phyloP scores from a whole-genome alignment of 64 coral and sea anemone species.

The Stichodactyla helianthus region DNA sequence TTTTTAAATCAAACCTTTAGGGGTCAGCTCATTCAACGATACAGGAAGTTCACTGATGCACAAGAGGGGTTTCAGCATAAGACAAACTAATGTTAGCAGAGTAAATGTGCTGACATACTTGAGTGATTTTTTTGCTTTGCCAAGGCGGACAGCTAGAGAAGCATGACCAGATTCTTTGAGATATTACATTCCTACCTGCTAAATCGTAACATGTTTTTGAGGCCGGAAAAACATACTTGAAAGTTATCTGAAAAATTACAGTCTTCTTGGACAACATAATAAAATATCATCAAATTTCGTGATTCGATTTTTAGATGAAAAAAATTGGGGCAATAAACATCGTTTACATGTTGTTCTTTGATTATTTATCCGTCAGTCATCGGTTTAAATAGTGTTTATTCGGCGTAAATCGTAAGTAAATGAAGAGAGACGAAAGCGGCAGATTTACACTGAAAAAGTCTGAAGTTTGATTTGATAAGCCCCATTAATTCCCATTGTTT shows the following conservation, averaged over 20 bases:
- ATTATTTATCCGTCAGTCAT: neutral
- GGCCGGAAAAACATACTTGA: conserved; percentile 11
- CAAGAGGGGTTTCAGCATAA: neutral
- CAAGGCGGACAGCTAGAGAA: neutral
- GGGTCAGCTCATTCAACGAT: neutral
- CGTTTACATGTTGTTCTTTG: neutral
- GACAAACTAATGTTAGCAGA: neutral
- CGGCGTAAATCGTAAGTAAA: neutral
- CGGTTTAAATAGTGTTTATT: neutral
- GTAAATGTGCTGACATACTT: neutral
- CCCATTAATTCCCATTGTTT: neutral
- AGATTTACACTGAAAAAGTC: neutral
- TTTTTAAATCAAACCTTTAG: neutral
- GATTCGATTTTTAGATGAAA: neutral
- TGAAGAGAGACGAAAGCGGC: neutral
- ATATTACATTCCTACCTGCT: neutral
- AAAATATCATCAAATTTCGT: neutral
- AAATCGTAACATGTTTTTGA: neutral
- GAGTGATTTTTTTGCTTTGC: neutral
- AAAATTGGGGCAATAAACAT: neutral
- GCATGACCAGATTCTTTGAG: neutral
- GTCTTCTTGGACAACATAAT: neutral
- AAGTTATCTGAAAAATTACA: neutral
- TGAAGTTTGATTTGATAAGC: conserved; percentile 5
- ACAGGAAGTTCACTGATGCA: neutral